Base-by-base conservation (phyloP, 92 coral and sea anemone genomes). In the Epizoanthus fatuus region DNA sequence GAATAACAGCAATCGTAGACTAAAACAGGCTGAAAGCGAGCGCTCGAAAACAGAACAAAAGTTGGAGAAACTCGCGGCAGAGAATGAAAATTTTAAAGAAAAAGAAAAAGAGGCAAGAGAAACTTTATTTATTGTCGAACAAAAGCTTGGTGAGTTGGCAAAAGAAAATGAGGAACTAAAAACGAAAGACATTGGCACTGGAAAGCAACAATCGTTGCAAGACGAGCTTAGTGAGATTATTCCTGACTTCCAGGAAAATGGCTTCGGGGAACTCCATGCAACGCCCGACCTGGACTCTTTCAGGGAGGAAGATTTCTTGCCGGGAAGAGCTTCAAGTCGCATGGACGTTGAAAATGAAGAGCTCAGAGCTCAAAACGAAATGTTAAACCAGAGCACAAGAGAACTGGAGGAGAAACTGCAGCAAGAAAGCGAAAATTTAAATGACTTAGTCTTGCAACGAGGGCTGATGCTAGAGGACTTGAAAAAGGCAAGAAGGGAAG, bases 21-120 rank as follows among this genome's bases (percentile, higher is more conserved):
- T 84, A 5, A 52, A 15, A 65, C 81, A 75, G 3, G n/a, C 56
- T 60, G 44, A 72, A 81, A 69, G 74, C 32, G 44, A 73, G 25
- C 63, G 37, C 37, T 66, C 56, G 44, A 69, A 84, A 35, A 39
- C 72, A 40, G 81, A 75, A 39, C 57, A 78, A 68, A 86, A 77
- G 32, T 68, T 90, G 17, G 49, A 63, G 52, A 81, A 76, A 19
- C 70, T 94, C 37, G 75, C 67, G 15, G 85, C 84, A 32, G 86
- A 90, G 71, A 90, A 90, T 45, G 89, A 90, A 67, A 17, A 74
- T 4, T 78, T 94, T 64, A 83, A 87, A 83, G 93, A 86, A 54
- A 71, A 86, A 58, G 95, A 94, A 51, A 32, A 83, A 35, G 86
- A 90, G 25, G 69, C 81, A 20, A 72, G 38, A 37, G 81, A 53